A percentile compares a stretch with the other conserved stretches of the same genome.
Conservation (phyloP, 2,888 invertebrate species). For the Drosophila austrosaltans region DNA sequence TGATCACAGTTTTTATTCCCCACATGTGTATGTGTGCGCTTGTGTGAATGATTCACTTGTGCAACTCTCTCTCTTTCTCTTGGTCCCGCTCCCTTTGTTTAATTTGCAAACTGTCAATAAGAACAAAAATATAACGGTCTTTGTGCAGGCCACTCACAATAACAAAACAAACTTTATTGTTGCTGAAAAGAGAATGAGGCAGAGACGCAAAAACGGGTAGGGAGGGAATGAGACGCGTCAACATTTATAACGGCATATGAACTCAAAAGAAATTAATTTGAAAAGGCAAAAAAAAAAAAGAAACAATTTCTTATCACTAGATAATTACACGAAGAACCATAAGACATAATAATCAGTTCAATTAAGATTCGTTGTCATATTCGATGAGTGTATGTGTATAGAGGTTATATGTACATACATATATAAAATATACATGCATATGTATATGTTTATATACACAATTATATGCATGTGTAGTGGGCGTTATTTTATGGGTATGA, state of each 20-base stretch:
- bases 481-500: conserved; percentile 14
- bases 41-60: conserved; percentile 60
- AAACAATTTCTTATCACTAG: conserved; percentile 50
- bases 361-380: conserved; percentile 37
- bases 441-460: too few relatives aligned
- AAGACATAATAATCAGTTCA: conserved; percentile 31
- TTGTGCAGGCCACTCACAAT: conserved; percentile 45
- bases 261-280: conserved; percentile 36
- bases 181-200: conserved; percentile 9
- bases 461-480: conserved; percentile 4
- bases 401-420: neutral
- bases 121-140: conserved; percentile 57
- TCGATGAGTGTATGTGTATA: conserved; percentile 10
- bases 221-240: conserved; percentile 34
- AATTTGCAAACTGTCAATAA: conserved; percentile 50
- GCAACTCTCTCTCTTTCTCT: conserved; percentile 34
- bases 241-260: conserved; percentile 37
- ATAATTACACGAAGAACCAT: conserved; percentile 47
- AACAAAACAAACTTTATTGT: conserved; percentile 18
- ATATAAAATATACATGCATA: neutral
- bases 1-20: conserved; percentile 59
- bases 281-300: neutral
- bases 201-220: neutral
- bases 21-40: conserved; percentile 31
- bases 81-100: conserved; percentile 42